Evolutionary conservation across 92 coral and sea anemone genomes (phyloP).

Genomic region (Bergia sp.): DNA sequence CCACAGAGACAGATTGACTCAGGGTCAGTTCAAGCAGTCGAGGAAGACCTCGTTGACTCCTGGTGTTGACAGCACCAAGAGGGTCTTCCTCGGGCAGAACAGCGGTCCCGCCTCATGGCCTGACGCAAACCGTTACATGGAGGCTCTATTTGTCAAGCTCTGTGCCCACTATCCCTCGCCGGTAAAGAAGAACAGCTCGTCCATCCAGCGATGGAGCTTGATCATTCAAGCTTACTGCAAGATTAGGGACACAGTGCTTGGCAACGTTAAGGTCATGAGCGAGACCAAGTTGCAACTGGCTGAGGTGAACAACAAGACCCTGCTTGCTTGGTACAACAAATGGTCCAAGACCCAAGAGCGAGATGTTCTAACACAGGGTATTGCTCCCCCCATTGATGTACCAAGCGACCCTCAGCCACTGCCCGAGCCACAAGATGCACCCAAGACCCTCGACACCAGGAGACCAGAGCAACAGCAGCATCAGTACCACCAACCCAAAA

Average conservation of each 20-base stretch:
- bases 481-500: too few species aligned
- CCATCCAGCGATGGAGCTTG: too few species aligned
- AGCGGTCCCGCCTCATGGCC: constrained; percentile 82
- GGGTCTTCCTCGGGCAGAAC: constrained; percentile 62
- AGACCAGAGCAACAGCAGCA: too few species aligned
- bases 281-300: constrained; percentile 58
- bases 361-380: constrained; percentile 53
- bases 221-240: constrained; percentile 11
- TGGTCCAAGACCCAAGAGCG: constrained; percentile 50
- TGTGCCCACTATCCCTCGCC: constrained; percentile 18
- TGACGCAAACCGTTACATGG: constrained; percentile 72
- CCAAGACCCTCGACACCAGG: not conserved
- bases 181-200: too few species aligned
- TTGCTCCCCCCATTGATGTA: not conserved
- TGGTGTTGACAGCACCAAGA: constrained; percentile 62
- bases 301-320: constrained; percentile 60
- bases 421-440: not conserved
- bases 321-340: constrained; percentile 47
- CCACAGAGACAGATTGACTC: too few species aligned
- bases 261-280: constrained; percentile 48
- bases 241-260: constrained; percentile 51
- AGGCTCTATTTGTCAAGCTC: constrained; percentile 57
- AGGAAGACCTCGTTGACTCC: constrained; percentile 26
- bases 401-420: constrained; percentile 13
- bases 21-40: not conserved